Base-by-base conservation (phyloP, 2,797 vertebrate species). In the Benthosema pterotum region DNA sequence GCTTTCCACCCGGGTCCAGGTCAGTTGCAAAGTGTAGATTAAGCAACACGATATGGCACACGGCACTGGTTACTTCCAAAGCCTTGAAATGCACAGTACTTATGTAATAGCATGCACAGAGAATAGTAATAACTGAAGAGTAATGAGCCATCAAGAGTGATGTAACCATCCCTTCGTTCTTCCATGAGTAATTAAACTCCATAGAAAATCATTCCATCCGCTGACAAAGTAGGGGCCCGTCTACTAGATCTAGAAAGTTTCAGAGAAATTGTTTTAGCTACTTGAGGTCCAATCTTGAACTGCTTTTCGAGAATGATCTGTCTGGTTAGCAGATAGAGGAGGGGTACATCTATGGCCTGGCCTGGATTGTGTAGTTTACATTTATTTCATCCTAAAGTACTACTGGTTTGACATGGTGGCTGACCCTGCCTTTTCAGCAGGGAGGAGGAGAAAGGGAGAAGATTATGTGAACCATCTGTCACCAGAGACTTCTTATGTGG, bases 101-200 rank as follows among this genome's bases (percentile, higher is more conserved):
- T 91, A 83, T 49, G 56, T 85, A 90, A 92, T 65, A 57, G 50
- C 65, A 61, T 55, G 68, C 48, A 61, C 42, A 66, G 55, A 67
- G 48, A 42, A 55, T 3, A 51, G 38, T 49, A 71, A 75, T 76
- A 84, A 70, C 63, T 63, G 75, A 69, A 60, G 74, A 76, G 69
- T 78, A 87, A 89, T 86, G 85, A 89, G 71, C 77, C 75, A 69
- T 77, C 18, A 4, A 42, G 54, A n/a, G 72, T 92, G 85, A 91
- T 70, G 75, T 81, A 91, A 91, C 75, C 3, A 0, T 32, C 42
- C 59, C 67, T 76, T 84, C 75, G 65, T 70, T 63, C 58, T 62
- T 74, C 61, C 71, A 67, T 61, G 69, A 79, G 56, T 63, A 81
- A 88, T 83, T 83, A 78, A 77, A 77, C 51, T 17, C 49, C 52